phyloP scores from a whole-genome alignment of 2,888 invertebrate genomes.

The Papilio gigon region DNA sequence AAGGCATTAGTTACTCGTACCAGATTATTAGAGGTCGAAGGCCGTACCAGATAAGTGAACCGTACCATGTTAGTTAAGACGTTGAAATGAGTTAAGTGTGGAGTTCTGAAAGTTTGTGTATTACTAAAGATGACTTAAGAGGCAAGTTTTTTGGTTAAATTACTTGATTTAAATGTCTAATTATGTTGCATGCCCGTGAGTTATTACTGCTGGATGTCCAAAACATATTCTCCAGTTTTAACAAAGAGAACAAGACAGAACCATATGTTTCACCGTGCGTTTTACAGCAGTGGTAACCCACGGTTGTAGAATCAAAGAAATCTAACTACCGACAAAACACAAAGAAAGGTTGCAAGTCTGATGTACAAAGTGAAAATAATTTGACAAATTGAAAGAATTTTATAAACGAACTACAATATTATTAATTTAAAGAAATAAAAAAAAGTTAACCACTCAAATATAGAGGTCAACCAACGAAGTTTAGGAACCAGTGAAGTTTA shows the following conservation, averaged over 20 bases:
- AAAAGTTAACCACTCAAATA: too few relatives aligned
- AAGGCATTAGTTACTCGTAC: neutral
- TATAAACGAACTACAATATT: too few relatives aligned
- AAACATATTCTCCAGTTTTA: too few relatives aligned
- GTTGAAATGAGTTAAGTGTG: neutral
- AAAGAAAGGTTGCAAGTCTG: conserved; percentile 20
- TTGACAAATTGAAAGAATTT: conserved; percentile 19
- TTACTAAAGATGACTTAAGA: too few relatives aligned
- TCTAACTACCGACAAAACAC: neutral
- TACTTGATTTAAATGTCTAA: neutral
- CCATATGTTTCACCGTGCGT: too few relatives aligned
- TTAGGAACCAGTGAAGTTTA: too few relatives aligned
- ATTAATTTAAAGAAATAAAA: too few relatives aligned
- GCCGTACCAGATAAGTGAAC: conserved; percentile 4
- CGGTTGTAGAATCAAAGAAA: neutral
- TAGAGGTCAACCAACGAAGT: too few relatives aligned
- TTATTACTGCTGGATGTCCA: too few relatives aligned
- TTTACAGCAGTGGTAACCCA: neutral
- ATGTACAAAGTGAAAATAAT: conserved; percentile 3
- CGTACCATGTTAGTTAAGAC: neutral
- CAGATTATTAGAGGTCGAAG: neutral
- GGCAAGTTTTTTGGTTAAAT: too few relatives aligned
- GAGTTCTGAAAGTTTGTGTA: neutral
- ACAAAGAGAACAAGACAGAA: too few relatives aligned
- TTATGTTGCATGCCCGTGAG: conserved; percentile 6